These are phyloP conservation scores for Mechanitis messenoides DNA, from an alignment of 2,888 invertebrate species.

Conservation along the genomic window DNA sequence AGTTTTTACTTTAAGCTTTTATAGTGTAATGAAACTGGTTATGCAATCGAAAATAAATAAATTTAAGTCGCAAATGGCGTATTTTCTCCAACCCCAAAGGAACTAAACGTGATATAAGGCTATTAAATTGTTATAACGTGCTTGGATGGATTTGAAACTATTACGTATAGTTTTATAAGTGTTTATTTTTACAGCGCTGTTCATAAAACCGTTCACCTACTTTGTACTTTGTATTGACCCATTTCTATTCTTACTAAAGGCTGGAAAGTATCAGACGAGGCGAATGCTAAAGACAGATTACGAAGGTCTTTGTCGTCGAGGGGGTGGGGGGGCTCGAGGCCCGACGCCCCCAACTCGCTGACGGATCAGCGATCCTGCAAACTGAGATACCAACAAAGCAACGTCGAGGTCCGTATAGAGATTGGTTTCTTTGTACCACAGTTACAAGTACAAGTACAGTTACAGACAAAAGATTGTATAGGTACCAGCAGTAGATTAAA, in stretches of 20 bases:
- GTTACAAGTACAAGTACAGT: not conserved
- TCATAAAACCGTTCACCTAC: conserved; percentile 2
- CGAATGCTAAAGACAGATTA: conserved; percentile 74
- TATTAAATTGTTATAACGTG: no score
- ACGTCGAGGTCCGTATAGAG: conserved; percentile 81
- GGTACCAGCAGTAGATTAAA: not conserved
- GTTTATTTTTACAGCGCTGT: not conserved
- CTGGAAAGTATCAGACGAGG: conserved; percentile 92
- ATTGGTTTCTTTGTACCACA: conserved; percentile 20
- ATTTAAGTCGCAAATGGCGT: no score
- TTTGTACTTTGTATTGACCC: conserved; percentile 24
- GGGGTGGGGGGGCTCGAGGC: conserved; percentile 75
- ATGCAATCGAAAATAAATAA: not conserved
- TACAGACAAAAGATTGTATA: conserved; percentile 14
- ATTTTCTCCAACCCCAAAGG: no score
- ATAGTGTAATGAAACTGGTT: not conserved
- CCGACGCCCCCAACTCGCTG: conserved; percentile 80
- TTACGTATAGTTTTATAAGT: not conserved
- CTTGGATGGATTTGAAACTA: not conserved
- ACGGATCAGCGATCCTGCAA: conserved; percentile 83
- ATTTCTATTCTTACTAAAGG: conserved; percentile 58
- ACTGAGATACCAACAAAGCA: conserved; percentile 92
- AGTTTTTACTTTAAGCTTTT: conserved; percentile 4
- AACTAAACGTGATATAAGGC: no score
- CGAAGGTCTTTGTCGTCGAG: conserved; percentile 78